Conservation (phyloP, 1,140 invertebrate species). For the Manduca sexta region DNA sequence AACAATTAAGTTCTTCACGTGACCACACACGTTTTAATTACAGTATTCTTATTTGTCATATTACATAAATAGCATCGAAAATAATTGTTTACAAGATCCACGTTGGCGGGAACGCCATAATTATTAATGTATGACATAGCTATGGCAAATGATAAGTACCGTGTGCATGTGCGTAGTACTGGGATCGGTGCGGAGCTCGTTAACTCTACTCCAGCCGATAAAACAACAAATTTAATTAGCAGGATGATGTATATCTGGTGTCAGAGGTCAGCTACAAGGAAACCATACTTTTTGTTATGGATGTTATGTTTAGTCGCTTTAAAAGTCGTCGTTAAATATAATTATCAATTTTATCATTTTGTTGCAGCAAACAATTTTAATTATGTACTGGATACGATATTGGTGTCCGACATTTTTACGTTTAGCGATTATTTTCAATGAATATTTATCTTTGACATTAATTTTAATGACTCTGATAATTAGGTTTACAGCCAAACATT, state of each 20-base stretch:
- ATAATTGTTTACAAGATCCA: too few species aligned
- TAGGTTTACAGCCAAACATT: too few species aligned
- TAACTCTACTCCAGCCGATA: neutral
- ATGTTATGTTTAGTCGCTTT: conserved; percentile 27
- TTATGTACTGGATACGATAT: conserved; percentile 57
- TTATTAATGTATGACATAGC: too few species aligned
- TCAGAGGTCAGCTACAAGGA: conserved; percentile 59
- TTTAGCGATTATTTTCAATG: conserved; percentile 39
- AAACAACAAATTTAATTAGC: conserved; percentile 45
- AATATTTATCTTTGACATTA: conserved; percentile 31
- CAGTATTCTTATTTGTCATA: too few species aligned
- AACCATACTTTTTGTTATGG: conserved; percentile 35
- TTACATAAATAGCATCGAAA: too few species aligned
- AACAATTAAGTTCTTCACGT: too few species aligned
- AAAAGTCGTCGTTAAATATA: conserved; percentile 49
- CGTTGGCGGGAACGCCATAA: too few species aligned
- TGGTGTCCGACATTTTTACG: conserved; percentile 37
- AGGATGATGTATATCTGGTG: conserved; percentile 48
- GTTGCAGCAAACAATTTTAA: conserved; percentile 50
- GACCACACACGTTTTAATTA: too few species aligned
- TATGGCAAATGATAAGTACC: too few species aligned
- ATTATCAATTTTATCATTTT: conserved; percentile 60
- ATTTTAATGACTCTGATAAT: conserved; percentile 14
- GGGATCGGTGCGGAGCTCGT: neutral
- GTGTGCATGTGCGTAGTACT: neutral